Conservation (phyloP, 1,140 invertebrate species). For the Sitodiplosis mosellana region DNA sequence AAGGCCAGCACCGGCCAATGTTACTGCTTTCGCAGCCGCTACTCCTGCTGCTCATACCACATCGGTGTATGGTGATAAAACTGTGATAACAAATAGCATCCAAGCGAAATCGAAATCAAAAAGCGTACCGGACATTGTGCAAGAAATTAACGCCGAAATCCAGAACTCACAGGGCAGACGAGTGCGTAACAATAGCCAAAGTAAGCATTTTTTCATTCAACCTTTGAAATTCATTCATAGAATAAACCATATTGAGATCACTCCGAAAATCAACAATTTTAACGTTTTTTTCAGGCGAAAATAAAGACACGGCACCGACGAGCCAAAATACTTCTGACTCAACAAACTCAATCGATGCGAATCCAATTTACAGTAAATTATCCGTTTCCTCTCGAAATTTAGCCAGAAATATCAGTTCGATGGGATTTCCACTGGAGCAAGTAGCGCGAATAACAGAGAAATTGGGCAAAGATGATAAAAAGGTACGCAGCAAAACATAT, state of each 20-base stretch:
- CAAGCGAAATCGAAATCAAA: slow-evolving; percentile 30
- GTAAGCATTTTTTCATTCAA: slow-evolving; percentile 3
- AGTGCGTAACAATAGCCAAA: slow-evolving; percentile 24
- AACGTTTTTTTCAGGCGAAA: neutral
- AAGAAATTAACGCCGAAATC: slow-evolving; percentile 48
- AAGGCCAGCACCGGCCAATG: no score
- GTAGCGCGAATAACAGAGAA: slow-evolving; percentile 53
- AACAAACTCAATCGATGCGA: no score
- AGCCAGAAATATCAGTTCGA: slow-evolving; percentile 50
- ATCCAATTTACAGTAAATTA: slow-evolving; percentile 21
- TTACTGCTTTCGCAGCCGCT: no score
- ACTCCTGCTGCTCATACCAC: no score
- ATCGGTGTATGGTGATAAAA: no score
- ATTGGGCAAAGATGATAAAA: slow-evolving; percentile 65
- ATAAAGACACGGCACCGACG: neutral
- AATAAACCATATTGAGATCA: no score
- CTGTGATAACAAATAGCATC: neutral
- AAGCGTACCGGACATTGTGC: slow-evolving; percentile 52
- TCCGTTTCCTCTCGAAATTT: slow-evolving; percentile 38
- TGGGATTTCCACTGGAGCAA: slow-evolving; percentile 68
- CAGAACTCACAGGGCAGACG: slow-evolving; percentile 18
- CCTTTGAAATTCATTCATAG: slow-evolving; percentile 7
- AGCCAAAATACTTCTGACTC: no score
- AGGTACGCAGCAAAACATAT: slow-evolving; percentile 32
- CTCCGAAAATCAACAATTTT: no score